Conservation (phyloP, 2,797 vertebrate genomes). For the Sebastes steindachneri region DNA sequence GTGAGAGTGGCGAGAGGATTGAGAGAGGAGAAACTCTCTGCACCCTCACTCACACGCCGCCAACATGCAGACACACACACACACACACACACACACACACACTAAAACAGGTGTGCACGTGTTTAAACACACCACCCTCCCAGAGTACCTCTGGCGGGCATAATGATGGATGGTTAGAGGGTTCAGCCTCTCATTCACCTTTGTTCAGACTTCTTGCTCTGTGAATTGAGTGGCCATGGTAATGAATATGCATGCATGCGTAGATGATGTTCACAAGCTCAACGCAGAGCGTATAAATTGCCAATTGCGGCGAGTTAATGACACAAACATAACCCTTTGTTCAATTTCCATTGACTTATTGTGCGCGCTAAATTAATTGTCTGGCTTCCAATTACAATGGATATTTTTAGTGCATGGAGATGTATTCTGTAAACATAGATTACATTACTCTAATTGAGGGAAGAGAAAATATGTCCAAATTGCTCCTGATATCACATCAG, state of each 20-base stretch:
- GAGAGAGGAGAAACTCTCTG: conserved; percentile 39
- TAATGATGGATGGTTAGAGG: conserved; percentile 61
- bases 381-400: conserved; percentile 66
- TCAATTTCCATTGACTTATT: conserved; percentile 71
- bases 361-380: conserved; percentile 71
- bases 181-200: conserved; percentile 67
- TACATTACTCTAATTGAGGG: conserved; percentile 71
- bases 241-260: conserved; percentile 71
- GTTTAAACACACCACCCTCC: not conserved
- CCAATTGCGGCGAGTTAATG: conserved; percentile 76
- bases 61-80: not conserved
- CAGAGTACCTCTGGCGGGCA: conserved; percentile 29
- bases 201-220: conserved; percentile 61
- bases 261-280: conserved; percentile 69
- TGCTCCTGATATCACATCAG: conserved; percentile 57
- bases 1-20: conserved; percentile 40
- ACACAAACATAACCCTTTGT: conserved; percentile 76
- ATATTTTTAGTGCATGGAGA: conserved; percentile 58
- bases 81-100: not conserved
- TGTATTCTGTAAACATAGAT: conserved; percentile 71
- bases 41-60: not conserved
- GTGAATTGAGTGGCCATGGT: conserved; percentile 49
- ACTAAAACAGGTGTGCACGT: not conserved
- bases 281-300: conserved; percentile 74
- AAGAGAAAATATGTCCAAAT: conserved; percentile 61